A percentile compares a stretch with the other conserved stretches of the same genome.
Conservation (phyloP, 2,888 invertebrate species). For the Aspidiotus rigidus region DNA sequence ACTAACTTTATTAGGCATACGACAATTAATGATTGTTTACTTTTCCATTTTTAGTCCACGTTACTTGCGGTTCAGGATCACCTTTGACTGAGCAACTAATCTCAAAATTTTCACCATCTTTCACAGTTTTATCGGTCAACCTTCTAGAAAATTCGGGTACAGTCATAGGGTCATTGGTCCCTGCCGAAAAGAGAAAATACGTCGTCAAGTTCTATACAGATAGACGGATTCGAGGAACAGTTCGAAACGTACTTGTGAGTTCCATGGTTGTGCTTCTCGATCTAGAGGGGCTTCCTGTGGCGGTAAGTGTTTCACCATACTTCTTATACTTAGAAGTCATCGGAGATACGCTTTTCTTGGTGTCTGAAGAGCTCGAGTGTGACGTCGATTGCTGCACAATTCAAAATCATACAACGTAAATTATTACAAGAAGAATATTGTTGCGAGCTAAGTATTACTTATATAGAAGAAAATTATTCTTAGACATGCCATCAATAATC, state of each 20-base stretch:
- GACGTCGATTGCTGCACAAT: too few species aligned
- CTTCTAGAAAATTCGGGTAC: constrained; percentile 74
- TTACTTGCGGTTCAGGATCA: constrained; percentile 85
- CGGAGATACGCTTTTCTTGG: constrained; percentile 44
- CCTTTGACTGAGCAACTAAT: constrained; percentile 77
- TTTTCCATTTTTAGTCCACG: constrained; percentile 82
- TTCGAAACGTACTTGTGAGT: constrained; percentile 57
- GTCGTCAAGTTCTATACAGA: not conserved
- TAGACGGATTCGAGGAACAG: too few species aligned
- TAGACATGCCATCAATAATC: too few species aligned
- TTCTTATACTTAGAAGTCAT: constrained; percentile 45
- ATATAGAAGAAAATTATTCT: too few species aligned
- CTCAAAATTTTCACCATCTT: constrained; percentile 78
- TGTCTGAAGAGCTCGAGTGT: constrained; percentile 40
- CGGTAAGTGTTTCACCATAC: constrained; percentile 56
- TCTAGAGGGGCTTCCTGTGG: constrained; percentile 68
- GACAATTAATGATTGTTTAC: constrained; percentile 42
- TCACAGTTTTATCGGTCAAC: constrained; percentile 62
- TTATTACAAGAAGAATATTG: not conserved
- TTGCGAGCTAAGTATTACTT: too few species aligned
- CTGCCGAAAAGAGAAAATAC: constrained; percentile 50
- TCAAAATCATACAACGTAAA: not conserved
- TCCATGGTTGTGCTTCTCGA: constrained; percentile 86
- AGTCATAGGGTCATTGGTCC: constrained; percentile 81
- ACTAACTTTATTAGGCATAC: not conserved